Percentiles rank a stretch among this genome's conserved stretches.
Conservation (phyloP, 2,888 invertebrate genomes). For the Conistra vaccinii region DNA sequence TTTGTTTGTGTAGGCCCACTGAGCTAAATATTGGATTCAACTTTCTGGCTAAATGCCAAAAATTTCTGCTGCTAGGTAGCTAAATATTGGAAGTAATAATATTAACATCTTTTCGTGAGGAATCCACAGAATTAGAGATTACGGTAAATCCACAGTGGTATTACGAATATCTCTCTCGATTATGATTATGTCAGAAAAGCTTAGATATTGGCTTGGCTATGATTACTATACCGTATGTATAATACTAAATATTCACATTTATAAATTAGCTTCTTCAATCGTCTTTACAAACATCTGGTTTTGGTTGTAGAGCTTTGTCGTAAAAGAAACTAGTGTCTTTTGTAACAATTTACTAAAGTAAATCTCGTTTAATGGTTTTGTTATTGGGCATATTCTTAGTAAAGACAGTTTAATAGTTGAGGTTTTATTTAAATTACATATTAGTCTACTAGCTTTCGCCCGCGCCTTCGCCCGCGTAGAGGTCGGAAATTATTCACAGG, state of each 20-base stretch:
- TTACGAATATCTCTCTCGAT: slow-evolving; percentile 25
- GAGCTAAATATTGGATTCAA: slow-evolving; percentile 50
- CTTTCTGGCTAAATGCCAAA: slow-evolving; percentile 57
- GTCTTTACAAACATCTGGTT: background rate
- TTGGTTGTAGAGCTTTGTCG: background rate
- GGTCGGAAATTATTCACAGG: too few relatives aligned
- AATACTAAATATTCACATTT: background rate
- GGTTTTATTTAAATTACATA: too few relatives aligned
- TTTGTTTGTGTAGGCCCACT: slow-evolving; percentile 51
- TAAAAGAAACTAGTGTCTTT: background rate
- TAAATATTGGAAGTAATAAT: slow-evolving; percentile 46
- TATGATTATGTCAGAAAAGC: slow-evolving; percentile 39
- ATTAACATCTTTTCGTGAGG: slow-evolving; percentile 41
- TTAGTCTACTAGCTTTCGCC: too few relatives aligned
- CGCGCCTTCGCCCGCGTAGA: too few relatives aligned
- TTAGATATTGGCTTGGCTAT: slow-evolving; percentile 28
- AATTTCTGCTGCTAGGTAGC: slow-evolving; percentile 20
- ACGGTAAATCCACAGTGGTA: slow-evolving; percentile 27
- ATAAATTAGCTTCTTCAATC: background rate
- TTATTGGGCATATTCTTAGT: too few relatives aligned
- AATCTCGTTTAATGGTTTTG: background rate
- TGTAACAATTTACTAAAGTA: background rate
- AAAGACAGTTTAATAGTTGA: too few relatives aligned
- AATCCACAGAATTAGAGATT: slow-evolving; percentile 53
- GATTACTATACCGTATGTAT: background rate